Base-by-base conservation (phyloP, 2,797 vertebrate species). In the Pipistrellus kuhlii region DNA sequence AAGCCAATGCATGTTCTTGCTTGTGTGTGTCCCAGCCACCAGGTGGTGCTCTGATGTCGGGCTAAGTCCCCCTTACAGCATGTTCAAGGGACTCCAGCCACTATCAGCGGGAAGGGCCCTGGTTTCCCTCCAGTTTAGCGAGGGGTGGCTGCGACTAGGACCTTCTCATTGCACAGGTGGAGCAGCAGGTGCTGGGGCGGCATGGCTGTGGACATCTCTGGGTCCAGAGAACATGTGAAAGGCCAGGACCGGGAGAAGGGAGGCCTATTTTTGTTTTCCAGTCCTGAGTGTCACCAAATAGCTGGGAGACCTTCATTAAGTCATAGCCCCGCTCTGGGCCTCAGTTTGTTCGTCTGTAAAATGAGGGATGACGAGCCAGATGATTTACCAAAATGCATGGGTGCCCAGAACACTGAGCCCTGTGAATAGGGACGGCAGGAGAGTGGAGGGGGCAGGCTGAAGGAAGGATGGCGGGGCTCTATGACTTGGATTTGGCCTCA, bases 31-130 rank as follows among this genome's bases (percentile, higher is more conserved):
- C 35, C 2, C 0, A 8, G 59, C 90, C 97, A 95, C 96, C 55
- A 97, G 97, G 95, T 69, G 95, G 97, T 86, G 48, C 85, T 69
- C 89, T 55, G 46, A 51, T 27, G n/a, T 20, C 12, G 53, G 41
- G 48, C 35, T 81, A 51, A 41, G 13, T 25, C 66, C 18, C 2
- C 3, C 13, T 23, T 10, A 59, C 25, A 32, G 46, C 21, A 3
- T 1, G 8, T 25, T 21, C 12, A 8, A 23, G 25, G 1, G 21
- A 51, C 23, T 55, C 9, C 14, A 32, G 72, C 32, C 23, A 8
- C 59, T 18, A 25, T 2, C 3, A n/a, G 6, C 48, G 2, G 32
- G 23, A 57, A 75, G 46, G 57, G 66, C 14, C 41, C 73, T 21
- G 20, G 18, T 25, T 51, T 64, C n/a, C 32, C 57, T 76, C 48